Percentiles rank a stretch among this genome's conserved stretches.
Evolutionary conservation across 1,140 invertebrate species (phyloP).

Genomic region (Rhizoglyphus robini): DNA sequence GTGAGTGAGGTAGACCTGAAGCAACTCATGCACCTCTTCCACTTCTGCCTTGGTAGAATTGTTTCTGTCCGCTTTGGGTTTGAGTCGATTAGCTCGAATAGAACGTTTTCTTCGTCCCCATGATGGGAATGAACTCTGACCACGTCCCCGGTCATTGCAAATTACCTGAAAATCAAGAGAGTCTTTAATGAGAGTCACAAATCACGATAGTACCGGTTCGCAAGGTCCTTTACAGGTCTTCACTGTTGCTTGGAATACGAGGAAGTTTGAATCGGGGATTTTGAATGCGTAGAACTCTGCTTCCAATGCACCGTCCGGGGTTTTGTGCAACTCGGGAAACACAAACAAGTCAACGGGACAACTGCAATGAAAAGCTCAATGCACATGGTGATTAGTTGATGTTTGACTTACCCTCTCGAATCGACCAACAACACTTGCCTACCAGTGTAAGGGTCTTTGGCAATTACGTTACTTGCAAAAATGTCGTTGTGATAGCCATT

Average conservation of each 20-base stretch:
- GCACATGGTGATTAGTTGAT: not conserved
- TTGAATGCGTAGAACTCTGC: slow-evolving; percentile 86
- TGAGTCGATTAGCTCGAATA: not conserved
- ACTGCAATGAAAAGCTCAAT: slow-evolving; percentile 35
- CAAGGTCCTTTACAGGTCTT: slow-evolving; percentile 73
- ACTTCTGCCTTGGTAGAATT: slow-evolving; percentile 23
- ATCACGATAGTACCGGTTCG: slow-evolving; percentile 60
- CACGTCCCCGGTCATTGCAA: slow-evolving; percentile 25
- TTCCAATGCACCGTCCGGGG: slow-evolving; percentile 67
- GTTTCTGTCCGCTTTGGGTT: not conserved
- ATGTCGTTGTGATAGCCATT: slow-evolving; percentile 46
- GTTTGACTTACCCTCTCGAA: slow-evolving; percentile 54
- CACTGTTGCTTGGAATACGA: slow-evolving; percentile 83
- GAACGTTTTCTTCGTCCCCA: slow-evolving; percentile 27
- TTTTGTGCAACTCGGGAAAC: slow-evolving; percentile 72
- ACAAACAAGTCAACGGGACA: slow-evolving; percentile 81
- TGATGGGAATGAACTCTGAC: slow-evolving; percentile 26
- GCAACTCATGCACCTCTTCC: slow-evolving; percentile 30
- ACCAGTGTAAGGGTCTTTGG: slow-evolving; percentile 77
- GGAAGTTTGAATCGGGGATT: slow-evolving; percentile 82
- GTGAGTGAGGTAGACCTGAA: slow-evolving; percentile 29
- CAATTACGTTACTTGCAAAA: slow-evolving; percentile 83
- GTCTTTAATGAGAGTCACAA: not conserved
- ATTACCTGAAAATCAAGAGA: slow-evolving; percentile 22
- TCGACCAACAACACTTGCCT: slow-evolving; percentile 76